These are phyloP conservation scores for Eupithecia inturbata DNA, from an alignment of 2,888 invertebrate genomes.

Conservation along the genomic window DNA sequence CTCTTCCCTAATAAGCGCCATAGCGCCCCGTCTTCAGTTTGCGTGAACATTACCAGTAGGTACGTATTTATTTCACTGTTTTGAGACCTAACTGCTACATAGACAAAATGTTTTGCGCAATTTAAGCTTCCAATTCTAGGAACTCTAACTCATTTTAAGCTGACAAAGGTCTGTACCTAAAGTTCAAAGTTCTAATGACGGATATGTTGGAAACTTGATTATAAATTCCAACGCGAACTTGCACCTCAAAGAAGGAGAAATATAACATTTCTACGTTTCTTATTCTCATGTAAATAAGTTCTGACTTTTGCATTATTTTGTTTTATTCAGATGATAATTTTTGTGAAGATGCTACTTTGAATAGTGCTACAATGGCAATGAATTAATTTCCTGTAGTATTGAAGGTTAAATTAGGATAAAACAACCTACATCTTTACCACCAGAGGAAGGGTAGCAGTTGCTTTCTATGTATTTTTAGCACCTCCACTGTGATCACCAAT, in stretches of 20 bases:
- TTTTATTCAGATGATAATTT: conserved; percentile 31
- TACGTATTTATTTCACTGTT: neutral
- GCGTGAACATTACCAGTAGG: neutral
- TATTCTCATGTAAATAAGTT: conserved; percentile 35
- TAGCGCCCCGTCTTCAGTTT: too few relatives aligned
- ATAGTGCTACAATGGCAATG: neutral
- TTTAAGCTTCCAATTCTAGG: neutral
- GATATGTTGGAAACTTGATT: conserved; percentile 23
- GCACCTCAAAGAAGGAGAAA: conserved; percentile 32
- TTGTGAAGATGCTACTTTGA: conserved; percentile 23
- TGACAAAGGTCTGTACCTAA: neutral
- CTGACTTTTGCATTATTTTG: conserved; percentile 28
- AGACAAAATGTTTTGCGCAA: neutral
- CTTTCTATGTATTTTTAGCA: too few relatives aligned
- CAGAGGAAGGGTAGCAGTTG: too few relatives aligned
- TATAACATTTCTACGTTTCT: conserved; percentile 31
- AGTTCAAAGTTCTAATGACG: conserved; percentile 10
- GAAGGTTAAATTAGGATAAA: neutral
- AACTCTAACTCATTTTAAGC: neutral
- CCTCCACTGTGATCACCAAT: too few relatives aligned
- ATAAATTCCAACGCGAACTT: conserved; percentile 29
- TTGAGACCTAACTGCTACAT: neutral
- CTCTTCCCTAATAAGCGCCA: too few relatives aligned
- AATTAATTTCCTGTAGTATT: conserved; percentile 10
- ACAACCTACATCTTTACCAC: too few relatives aligned